phyloP scores from a whole-genome alignment of 2,113 vertebrate genomes.

The Rhinolophus ferrumequinum region DNA sequence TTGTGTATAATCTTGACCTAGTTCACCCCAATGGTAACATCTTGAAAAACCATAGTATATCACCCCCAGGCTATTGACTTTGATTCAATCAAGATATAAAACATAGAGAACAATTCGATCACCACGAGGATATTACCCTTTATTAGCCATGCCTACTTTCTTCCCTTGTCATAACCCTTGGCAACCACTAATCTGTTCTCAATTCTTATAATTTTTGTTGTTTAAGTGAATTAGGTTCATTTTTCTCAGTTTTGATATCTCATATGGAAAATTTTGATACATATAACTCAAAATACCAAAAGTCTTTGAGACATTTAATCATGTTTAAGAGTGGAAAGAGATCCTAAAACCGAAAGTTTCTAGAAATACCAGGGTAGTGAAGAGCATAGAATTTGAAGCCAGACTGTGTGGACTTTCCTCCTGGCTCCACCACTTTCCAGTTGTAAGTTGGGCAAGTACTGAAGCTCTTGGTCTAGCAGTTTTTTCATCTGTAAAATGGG shows the following conservation, averaged over 20 bases:
- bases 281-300: background rate
- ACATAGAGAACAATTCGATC: background rate
- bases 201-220: background rate
- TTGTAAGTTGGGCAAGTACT: background rate
- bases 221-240: background rate
- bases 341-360: background rate
- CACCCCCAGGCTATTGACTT: background rate
- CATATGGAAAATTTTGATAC: background rate
- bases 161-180: background rate
- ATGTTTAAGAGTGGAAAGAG: background rate
- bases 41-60: background rate
- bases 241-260: background rate
- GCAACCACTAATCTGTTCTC: background rate
- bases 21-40: background rate
- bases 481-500: background rate
- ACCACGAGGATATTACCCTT: background rate
- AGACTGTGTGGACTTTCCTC: background rate
- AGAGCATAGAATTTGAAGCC: background rate
- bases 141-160: background rate
- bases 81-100: background rate
- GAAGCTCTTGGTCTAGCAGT: background rate
- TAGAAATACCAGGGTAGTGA: background rate
- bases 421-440: background rate
- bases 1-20: background rate
- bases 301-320: background rate